Evolutionary conservation across 2,888 invertebrate species (phyloP).

Genomic region (Tiphia femorata): DNA sequence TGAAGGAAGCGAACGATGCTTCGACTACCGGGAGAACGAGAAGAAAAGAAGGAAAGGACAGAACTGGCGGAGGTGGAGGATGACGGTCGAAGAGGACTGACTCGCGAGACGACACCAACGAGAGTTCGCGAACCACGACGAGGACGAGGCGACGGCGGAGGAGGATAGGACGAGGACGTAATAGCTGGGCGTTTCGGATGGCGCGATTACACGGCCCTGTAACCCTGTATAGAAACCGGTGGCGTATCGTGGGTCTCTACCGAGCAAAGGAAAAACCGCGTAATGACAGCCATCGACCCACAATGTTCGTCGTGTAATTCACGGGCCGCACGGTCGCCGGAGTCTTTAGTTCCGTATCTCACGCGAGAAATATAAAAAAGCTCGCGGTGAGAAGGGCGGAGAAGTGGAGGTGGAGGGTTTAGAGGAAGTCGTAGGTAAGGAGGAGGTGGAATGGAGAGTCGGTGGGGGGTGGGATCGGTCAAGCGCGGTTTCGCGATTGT

Average conservation of each 20-base stretch:
- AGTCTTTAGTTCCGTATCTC: conserved; percentile 50
- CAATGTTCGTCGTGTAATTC: conserved; percentile 34
- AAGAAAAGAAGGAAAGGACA: background rate
- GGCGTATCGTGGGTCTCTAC: conserved; percentile 2
- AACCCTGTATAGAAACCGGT: conserved; percentile 20
- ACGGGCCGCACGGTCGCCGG: conserved; percentile 14
- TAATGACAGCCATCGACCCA: conserved; percentile 35
- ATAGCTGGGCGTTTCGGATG: conserved; percentile 36
- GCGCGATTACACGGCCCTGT: conserved; percentile 35
- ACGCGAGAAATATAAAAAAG: conserved; percentile 46
- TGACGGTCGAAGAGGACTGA: conserved; percentile 43
- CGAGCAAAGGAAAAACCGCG: conserved; percentile 13
- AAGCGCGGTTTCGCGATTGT: conserved; percentile 29
- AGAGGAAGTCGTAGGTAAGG: no score
- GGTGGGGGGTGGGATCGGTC: conserved; percentile 6
- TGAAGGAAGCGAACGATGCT: no score
- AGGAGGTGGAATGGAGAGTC: background rate
- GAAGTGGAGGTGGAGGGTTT: background rate
- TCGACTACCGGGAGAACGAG: background rate
- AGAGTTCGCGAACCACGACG: no score
- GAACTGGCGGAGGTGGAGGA: conserved; percentile 32
- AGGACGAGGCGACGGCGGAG: background rate
- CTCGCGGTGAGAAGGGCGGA: background rate
- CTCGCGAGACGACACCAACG: no score
- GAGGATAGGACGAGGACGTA: conserved; percentile 16